Percentiles rank a stretch among this genome's conserved stretches.
phyloP scores from a whole-genome alignment of 2,888 invertebrate species.

The Cosmopolites sordidus region DNA sequence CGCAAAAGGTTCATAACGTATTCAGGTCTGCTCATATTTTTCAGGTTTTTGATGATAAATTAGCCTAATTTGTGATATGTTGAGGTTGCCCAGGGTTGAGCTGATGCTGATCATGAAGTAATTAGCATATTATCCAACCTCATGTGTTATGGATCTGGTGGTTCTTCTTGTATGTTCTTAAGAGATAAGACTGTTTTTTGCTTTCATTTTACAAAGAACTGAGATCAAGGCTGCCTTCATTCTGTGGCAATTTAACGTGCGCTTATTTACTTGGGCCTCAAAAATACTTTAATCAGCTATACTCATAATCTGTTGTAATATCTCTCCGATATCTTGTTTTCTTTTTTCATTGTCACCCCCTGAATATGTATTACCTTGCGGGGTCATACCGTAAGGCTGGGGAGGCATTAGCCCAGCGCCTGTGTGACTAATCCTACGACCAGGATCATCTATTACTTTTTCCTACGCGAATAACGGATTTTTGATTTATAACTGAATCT shows the following conservation, averaged over 20 bases:
- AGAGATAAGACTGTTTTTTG: constrained; percentile 97
- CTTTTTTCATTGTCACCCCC: constrained; percentile 78
- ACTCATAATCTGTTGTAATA: constrained; percentile 98
- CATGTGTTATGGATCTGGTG: constrained; percentile 97
- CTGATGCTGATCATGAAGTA: constrained; percentile 83
- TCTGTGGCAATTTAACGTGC: constrained; percentile 95
- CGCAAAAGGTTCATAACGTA: constrained; percentile 97
- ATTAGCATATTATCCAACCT: constrained; percentile 96
- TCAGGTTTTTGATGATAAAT: constrained; percentile 99
- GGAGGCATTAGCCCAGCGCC: constrained; percentile 73
- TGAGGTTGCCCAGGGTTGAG: constrained; percentile 76
- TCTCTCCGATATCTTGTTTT: constrained; percentile 96
- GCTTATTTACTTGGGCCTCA: constrained; percentile 98
- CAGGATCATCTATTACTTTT: constrained; percentile 68
- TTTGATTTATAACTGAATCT: background rate
- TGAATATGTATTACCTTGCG: constrained; percentile 66
- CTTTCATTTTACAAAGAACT: constrained; percentile 98
- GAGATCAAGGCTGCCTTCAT: constrained; percentile 99
- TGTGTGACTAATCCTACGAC: constrained; percentile 75
- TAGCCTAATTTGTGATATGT: constrained; percentile 95
- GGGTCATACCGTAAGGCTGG: constrained; percentile 72
- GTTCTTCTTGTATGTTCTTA: constrained; percentile 95
- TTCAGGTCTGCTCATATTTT: constrained; percentile 99
- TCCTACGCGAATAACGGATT: no score
- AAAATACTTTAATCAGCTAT: constrained; percentile 97